Evolutionary conservation across 2,113 vertebrate genomes (phyloP).

Genomic region (Pseudolaguvia tuberculata): DNA sequence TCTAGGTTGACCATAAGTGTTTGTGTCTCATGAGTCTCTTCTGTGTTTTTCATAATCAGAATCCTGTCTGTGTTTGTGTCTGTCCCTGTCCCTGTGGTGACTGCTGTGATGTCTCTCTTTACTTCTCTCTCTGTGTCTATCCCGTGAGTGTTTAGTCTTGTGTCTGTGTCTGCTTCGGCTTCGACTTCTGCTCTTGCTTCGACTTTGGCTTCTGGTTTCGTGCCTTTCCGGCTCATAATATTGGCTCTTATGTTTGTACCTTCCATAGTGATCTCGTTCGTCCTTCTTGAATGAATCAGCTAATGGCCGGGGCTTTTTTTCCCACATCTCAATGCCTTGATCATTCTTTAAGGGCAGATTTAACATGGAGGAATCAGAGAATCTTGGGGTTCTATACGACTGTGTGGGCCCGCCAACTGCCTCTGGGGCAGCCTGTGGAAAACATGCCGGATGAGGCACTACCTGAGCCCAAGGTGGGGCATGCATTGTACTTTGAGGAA

Average conservation of each 20-base stretch:
- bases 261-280: slow-evolving; percentile 70
- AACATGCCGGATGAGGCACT: slow-evolving; percentile 66
- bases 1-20: slow-evolving; percentile 58
- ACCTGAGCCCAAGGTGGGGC: slow-evolving; percentile 71
- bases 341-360: slow-evolving; percentile 65
- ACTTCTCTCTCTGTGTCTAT: slow-evolving; percentile 71
- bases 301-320: slow-evolving; percentile 72
- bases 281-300: slow-evolving; percentile 72
- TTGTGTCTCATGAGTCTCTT: slow-evolving; percentile 77
- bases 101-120: slow-evolving; percentile 74
- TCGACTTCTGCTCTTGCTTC: slow-evolving; percentile 62
- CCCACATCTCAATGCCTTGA: slow-evolving; percentile 80
- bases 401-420: slow-evolving; percentile 62
- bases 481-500: slow-evolving; percentile 64
- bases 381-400: slow-evolving; percentile 63
- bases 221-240: slow-evolving; percentile 74
- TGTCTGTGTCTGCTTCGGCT: slow-evolving; percentile 58
- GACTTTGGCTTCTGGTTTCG: slow-evolving; percentile 54
- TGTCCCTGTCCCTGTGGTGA: slow-evolving; percentile 55
- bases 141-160: slow-evolving; percentile 68
- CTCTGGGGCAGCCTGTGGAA: slow-evolving; percentile 62
- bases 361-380: slow-evolving; percentile 70
- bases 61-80: slow-evolving; percentile 77
- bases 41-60: slow-evolving; percentile 76
- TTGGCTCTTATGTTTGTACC: slow-evolving; percentile 83